Evolutionary conservation across 92 coral and sea anemone genomes (phyloP), one percentile per base, ranked within the genome.

Genomic region (Bergia sp.): DNA sequence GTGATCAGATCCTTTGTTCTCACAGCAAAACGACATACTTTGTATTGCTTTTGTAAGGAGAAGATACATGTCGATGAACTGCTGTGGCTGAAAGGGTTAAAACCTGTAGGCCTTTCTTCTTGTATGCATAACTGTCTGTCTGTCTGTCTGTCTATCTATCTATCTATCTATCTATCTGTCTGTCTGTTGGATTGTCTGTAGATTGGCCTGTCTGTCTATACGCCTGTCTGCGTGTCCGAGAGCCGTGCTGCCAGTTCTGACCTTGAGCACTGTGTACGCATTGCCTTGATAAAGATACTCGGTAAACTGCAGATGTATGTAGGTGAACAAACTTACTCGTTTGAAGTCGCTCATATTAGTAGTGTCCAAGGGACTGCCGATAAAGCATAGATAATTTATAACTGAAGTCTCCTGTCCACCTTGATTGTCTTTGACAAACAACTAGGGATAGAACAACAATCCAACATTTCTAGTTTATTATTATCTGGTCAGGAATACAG

Each of bases 301-400:
- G 20, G 10, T 45, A 11, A 78, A 78, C 9, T 5, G 44, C 38
- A 11, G 58, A 36, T 4, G 37, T 16, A 37, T 58, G 15, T 43
- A 57, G 36, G 4, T 11, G 0, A 53, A 53, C 16, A 58, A 5
- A 29, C 95, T 96, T 86, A 97, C 99, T 92, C 99, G 85, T 91
- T 97, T 97, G 86, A 97, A 97, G 21, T 95, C 99, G 4, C 91
- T 96, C 98, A 97, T 97, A 79, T 97, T 97, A 0, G 99, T 97
- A 20, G 99, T 64, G 64, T 94, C 99, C 7, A 96, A 77, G 20
- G 98, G 96, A 79, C 93, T 93, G 7, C 99, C 99, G 44, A 97
- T 95, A 21, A 97, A 92, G 61, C 95, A 93, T 77, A 97, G 90
- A 86, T 96, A 94, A 44, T 96, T 91, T 69, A 97, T 91, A 0